Evolutionary conservation across 1,140 invertebrate species (phyloP), one percentile per base, ranked within the genome.

Genomic region (Drosophila kanapiae): DNA sequence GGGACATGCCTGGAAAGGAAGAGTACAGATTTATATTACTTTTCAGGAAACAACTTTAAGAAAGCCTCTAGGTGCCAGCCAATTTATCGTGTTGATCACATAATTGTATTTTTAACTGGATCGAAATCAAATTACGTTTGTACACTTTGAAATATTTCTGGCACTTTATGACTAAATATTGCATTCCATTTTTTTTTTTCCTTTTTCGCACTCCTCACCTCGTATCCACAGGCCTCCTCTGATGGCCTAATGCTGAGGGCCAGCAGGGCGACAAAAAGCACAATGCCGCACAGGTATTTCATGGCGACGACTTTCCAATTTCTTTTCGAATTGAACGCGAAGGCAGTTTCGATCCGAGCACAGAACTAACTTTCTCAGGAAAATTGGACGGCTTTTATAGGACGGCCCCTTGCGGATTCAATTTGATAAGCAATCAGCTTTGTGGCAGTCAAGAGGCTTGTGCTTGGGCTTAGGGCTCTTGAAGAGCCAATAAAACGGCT

Each of bases 1-100:
- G 96, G 42, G 85, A 63, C 83, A 88, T 8, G 95, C 94, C 96
- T 97, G 77, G 0, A 53, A 13, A 9, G 4, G 16, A 23, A 27
- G 8, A 14, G 9, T 2, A 8, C 5, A 5, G 1, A 38, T 14
- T 18, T 11, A 7, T 33, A 29, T 10, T 9, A 13, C 13, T 18
- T 53, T 8, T 8, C 9, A n/a, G 2, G 45, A 0, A 14, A 23
- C 1, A 7, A n/a, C n/a, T 13, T 4, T 11, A 47, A 1, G 6
- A 3, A 47, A 3, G 45, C 5, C 4, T 31, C 6, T 6, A 14
- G 13, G 13, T 38, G 37, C 13, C 5, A 40, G 38, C 13, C n/a
- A n/a, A n/a, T n/a, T 23, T 23, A 23, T 1, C 23, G 23, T 23
- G 6, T 37, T 37, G 31, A 18, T 18, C 29, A 16, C n/a, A 16